phyloP scores from a whole-genome alignment of 2,113 vertebrate species.

The Ailuropoda melanoleuca region DNA sequence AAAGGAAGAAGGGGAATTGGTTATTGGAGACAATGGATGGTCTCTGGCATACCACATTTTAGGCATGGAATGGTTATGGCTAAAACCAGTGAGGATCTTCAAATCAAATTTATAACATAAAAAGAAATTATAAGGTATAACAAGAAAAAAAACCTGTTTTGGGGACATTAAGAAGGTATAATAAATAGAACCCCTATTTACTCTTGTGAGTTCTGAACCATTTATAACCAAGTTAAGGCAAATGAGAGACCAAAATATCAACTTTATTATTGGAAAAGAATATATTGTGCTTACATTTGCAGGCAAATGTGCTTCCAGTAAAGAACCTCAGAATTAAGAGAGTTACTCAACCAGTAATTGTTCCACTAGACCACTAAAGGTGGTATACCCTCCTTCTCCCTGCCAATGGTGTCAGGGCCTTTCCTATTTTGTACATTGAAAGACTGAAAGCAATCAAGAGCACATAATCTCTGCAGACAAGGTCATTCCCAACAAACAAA shows the following conservation, averaged over 20 bases:
- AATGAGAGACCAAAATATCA: not conserved
- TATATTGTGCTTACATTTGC: not conserved
- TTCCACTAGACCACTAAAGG: not conserved
- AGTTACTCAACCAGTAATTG: too few relatives aligned
- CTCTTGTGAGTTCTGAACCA: not conserved
- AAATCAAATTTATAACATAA: not conserved
- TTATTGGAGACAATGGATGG: not conserved
- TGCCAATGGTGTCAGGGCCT: not conserved
- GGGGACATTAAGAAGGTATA: not conserved
- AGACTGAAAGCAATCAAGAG: not conserved
- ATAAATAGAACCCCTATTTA: not conserved
- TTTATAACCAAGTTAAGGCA: not conserved
- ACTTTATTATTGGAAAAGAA: not conserved
- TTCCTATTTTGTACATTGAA: not conserved
- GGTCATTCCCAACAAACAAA: not conserved
- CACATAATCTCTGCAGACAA: not conserved
- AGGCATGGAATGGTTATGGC: not conserved
- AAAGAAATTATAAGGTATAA: not conserved
- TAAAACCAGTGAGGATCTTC: not conserved
- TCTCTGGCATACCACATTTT: not conserved
- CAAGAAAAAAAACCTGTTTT: not conserved
- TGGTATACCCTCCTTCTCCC: too few relatives aligned
- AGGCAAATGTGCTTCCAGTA: not conserved
- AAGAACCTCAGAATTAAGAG: not conserved
- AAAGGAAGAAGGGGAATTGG: not conserved